Evolutionary conservation across 2,888 invertebrate genomes (phyloP).

Genomic region (Nebria salina): DNA sequence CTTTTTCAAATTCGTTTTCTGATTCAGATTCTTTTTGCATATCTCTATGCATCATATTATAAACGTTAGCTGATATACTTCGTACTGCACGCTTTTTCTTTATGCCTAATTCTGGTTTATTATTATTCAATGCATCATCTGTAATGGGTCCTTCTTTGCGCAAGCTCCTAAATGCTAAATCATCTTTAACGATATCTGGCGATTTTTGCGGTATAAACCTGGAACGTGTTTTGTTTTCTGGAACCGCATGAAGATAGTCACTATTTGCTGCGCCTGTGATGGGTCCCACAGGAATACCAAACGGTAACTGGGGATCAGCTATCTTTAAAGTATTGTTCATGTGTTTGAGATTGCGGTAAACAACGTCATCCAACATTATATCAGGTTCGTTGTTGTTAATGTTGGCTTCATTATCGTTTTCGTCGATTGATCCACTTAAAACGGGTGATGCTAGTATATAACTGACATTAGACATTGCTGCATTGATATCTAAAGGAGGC

Average conservation of each 20-base stretch:
- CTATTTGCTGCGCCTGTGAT: constrained; percentile 81
- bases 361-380: constrained; percentile 83
- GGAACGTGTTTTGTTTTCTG: constrained; percentile 70
- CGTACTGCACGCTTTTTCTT: constrained; percentile 83
- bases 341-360: constrained; percentile 81
- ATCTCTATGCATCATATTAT: constrained; percentile 77
- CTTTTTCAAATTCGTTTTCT: constrained; percentile 68
- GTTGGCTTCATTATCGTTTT: constrained; percentile 60
- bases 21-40: constrained; percentile 64
- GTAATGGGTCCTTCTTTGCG: constrained; percentile 77
- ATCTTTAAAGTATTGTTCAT: constrained; percentile 78
- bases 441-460: constrained; percentile 78
- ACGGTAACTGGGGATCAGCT: constrained; percentile 85
- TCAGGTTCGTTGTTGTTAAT: constrained; percentile 73
- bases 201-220: constrained; percentile 73
- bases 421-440: constrained; percentile 67
- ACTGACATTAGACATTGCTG: constrained; percentile 67
- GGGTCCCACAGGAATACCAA: constrained; percentile 89
- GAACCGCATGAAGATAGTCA: constrained; percentile 84
- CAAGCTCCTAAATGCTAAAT: constrained; percentile 85
- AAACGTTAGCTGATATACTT: constrained; percentile 86
- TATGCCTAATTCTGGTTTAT: constrained; percentile 62
- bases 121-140: constrained; percentile 64
- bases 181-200: constrained; percentile 87
- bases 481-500: constrained; percentile 64